Percentiles rank a stretch among this genome's conserved stretches.
Evolutionary conservation across 2,113 vertebrate species (phyloP).

Genomic region (Vombatus ursinus): DNA sequence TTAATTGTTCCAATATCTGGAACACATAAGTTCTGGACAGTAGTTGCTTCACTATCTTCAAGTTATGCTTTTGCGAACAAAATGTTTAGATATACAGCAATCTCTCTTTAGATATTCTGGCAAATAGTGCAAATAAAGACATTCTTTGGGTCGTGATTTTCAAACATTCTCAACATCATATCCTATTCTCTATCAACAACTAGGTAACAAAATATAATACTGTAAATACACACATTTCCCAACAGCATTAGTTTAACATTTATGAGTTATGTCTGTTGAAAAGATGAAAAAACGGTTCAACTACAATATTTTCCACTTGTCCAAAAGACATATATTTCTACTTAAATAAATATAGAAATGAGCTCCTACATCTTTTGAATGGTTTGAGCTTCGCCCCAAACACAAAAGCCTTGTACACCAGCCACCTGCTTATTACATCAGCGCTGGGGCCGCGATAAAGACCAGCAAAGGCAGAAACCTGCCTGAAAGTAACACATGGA

Average conservation of each 20-base stretch:
- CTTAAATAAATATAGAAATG: constrained; percentile 83
- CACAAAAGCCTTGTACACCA: constrained; percentile 61
- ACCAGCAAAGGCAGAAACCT: constrained; percentile 74
- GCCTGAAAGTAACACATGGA: constrained; percentile 74
- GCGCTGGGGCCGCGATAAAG: constrained; percentile 63
- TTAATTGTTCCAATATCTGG: constrained; percentile 71
- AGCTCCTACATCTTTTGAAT: constrained; percentile 62
- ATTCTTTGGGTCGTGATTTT: constrained; percentile 88
- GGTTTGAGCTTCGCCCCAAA: constrained; percentile 58
- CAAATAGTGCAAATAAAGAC: constrained; percentile 89
- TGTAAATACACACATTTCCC: constrained; percentile 73
- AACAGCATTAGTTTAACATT: constrained; percentile 64
- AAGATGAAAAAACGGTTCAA: constrained; percentile 72
- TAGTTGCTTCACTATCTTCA: constrained; percentile 79
- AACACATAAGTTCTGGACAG: constrained; percentile 73
- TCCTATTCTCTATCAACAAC: constrained; percentile 74
- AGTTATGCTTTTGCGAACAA: constrained; percentile 72
- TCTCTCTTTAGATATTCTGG: constrained; percentile 80
- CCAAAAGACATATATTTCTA: constrained; percentile 78
- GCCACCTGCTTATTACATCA: constrained; percentile 70
- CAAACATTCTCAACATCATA: constrained; percentile 74
- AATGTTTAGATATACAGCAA: constrained; percentile 82
- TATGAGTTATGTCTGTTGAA: constrained; percentile 62
- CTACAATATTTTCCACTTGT: constrained; percentile 70
- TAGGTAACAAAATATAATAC: constrained; percentile 81